Evolutionary conservation across 2,113 vertebrate genomes (phyloP).

Genomic region (Psammodynastes pulverulentus): DNA sequence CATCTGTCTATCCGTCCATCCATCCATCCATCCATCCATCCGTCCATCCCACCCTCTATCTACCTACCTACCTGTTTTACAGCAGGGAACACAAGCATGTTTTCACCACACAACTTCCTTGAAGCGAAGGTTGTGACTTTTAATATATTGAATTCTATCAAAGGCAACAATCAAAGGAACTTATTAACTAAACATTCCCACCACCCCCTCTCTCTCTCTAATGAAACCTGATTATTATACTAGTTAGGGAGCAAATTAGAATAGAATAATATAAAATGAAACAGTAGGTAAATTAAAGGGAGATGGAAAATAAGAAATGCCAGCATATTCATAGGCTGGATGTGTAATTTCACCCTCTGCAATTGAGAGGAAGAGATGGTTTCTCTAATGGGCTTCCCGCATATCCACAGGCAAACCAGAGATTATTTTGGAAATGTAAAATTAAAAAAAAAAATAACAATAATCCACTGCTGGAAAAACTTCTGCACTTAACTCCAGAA

Average conservation of each 20-base stretch:
- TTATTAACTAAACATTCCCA: not conserved
- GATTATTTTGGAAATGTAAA: not conserved
- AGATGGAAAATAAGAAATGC: not conserved
- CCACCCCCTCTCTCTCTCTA: not conserved
- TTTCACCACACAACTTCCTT: not conserved
- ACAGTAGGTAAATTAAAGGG: conserved; percentile 18
- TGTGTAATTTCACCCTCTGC: not conserved
- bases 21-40: not conserved
- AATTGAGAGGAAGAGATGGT: not conserved
- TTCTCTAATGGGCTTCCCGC: not conserved
- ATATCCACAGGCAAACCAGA: not conserved
- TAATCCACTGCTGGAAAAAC: not conserved
- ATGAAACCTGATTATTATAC: conserved; percentile 25
- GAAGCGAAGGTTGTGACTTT: not conserved
- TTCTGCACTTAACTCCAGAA: not conserved
- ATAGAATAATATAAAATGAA: conserved; percentile 13
- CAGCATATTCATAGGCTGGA: not conserved
- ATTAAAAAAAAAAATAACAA: not conserved
- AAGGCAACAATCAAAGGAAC: conserved; percentile 7
- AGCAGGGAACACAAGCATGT: not conserved
- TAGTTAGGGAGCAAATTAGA: conserved; percentile 27
- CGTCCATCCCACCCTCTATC: not conserved
- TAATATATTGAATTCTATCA: not conserved
- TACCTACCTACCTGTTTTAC: not conserved
- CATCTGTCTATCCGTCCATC: accelerated